A percentile compares a stretch with the other conserved stretches of the same genome.
Conservation (phyloP, 2,888 invertebrate species). For the Malthinus flaveolus region DNA sequence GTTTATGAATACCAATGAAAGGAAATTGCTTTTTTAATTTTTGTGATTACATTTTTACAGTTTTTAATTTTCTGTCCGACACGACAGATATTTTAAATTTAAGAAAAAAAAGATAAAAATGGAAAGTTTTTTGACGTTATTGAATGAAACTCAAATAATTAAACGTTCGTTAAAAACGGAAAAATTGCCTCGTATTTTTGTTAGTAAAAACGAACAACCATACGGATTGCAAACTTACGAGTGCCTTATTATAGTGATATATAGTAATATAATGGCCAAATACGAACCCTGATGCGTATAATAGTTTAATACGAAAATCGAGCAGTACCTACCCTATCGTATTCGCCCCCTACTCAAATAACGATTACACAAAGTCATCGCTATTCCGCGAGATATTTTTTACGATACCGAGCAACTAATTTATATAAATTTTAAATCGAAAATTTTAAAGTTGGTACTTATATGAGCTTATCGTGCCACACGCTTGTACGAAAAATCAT, state of each 20-base stretch:
- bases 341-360: slow-evolving; percentile 23
- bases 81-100: too few species aligned
- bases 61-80: slow-evolving; percentile 11
- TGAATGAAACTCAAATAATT: neutral
- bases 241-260: slow-evolving; percentile 28
- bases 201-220: too few species aligned
- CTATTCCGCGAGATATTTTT: slow-evolving; percentile 1
- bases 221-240: slow-evolving; percentile 23
- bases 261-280: slow-evolving; percentile 34
- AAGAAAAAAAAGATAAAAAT: neutral
- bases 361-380: slow-evolving; percentile 30
- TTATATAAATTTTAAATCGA: neutral
- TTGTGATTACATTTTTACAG: slow-evolving; percentile 19
- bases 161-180: too few species aligned
- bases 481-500: slow-evolving; percentile 36
- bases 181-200: too few species aligned
- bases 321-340: slow-evolving; percentile 27
- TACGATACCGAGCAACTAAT: neutral
- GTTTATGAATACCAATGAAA: slow-evolving; percentile 37
- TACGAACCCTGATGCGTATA: slow-evolving; percentile 34
- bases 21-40: slow-evolving; percentile 49
- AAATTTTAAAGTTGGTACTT: too few species aligned
- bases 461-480: slow-evolving; percentile 22
- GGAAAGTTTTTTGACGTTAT: neutral
- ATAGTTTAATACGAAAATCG: slow-evolving; percentile 37